These are phyloP conservation scores for Gastrophryne carolinensis DNA, from an alignment of 2,797 vertebrate species.

Conservation along the genomic window DNA sequence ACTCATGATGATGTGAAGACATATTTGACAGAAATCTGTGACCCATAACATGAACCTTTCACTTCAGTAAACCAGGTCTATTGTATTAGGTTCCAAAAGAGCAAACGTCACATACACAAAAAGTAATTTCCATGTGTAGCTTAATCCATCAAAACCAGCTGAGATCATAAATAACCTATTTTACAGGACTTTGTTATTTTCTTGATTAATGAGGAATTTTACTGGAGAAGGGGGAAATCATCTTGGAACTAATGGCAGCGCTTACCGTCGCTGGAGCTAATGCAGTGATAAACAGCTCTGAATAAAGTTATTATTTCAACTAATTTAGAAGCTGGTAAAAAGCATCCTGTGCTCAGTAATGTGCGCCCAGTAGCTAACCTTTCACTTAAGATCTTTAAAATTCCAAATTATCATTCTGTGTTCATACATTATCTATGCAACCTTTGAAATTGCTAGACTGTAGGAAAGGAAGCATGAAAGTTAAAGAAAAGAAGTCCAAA, in stretches of 20 bases:
- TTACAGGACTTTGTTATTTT: constrained; percentile 2
- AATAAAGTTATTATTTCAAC: constrained; percentile 46
- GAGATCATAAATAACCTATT: constrained; percentile 7
- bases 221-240: constrained; percentile 25
- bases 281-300: constrained; percentile 41
- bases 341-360: constrained; percentile 23
- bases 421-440: constrained; percentile 49
- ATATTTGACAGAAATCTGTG: too few relatives aligned
- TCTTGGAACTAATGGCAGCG: constrained; percentile 20
- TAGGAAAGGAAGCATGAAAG: constrained; percentile 36
- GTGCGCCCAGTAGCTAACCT: constrained; percentile 29
- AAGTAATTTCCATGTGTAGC: constrained; percentile 3
- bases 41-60: too few relatives aligned
- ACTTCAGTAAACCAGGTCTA: too few relatives aligned
- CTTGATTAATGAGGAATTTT: constrained; percentile 28
- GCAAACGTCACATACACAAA: not conserved
- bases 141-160: constrained; percentile 17
- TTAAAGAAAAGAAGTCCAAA: constrained; percentile 14
- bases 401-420: constrained; percentile 37
- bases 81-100: not conserved
- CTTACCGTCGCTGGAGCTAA: constrained; percentile 13
- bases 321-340: constrained; percentile 30
- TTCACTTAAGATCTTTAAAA: constrained; percentile 39
- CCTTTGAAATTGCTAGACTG: constrained; percentile 38
- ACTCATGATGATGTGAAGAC: too few relatives aligned